Evolutionary conservation across 1,140 invertebrate species (phyloP).

Genomic region (Aplysia californica): DNA sequence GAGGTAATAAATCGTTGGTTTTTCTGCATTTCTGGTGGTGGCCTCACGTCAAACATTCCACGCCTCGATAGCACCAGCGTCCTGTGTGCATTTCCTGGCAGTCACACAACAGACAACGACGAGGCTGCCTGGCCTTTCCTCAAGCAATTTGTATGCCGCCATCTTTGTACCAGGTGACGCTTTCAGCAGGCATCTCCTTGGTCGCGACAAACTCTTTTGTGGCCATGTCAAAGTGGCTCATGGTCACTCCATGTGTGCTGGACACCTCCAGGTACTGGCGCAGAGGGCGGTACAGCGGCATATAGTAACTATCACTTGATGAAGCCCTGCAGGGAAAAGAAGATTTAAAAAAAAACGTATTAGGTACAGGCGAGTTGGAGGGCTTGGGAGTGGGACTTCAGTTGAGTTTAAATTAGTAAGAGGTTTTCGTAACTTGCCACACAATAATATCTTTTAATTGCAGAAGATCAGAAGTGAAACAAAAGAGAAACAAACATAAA

Average conservation of each 20-base stretch:
- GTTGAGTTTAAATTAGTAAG: too few species aligned
- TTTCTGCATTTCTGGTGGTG: background rate
- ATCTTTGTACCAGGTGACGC: slow-evolving; percentile 12
- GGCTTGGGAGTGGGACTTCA: too few species aligned
- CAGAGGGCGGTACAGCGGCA: background rate
- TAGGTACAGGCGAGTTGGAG: too few species aligned
- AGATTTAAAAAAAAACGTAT: too few species aligned
- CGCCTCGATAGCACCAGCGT: background rate
- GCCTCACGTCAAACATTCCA: background rate
- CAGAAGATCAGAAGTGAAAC: too few species aligned
- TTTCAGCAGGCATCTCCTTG: background rate
- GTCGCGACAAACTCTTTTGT: background rate
- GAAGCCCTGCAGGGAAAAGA: too few species aligned
- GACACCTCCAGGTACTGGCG: background rate
- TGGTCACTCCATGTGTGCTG: background rate
- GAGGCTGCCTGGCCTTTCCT: background rate
- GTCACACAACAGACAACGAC: background rate
- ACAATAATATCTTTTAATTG: too few species aligned
- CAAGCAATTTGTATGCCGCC: background rate
- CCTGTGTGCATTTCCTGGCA: background rate
- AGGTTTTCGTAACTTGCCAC: too few species aligned
- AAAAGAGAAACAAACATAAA: too few species aligned
- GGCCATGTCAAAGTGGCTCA: slow-evolving; percentile 1
- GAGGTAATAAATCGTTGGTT: background rate
- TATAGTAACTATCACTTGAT: background rate